Percentiles rank a stretch among this genome's conserved stretches.
These are phyloP conservation scores for Pseudobourletiella spinata DNA, from an alignment of 1,140 invertebrate species.

Conservation along the genomic window DNA sequence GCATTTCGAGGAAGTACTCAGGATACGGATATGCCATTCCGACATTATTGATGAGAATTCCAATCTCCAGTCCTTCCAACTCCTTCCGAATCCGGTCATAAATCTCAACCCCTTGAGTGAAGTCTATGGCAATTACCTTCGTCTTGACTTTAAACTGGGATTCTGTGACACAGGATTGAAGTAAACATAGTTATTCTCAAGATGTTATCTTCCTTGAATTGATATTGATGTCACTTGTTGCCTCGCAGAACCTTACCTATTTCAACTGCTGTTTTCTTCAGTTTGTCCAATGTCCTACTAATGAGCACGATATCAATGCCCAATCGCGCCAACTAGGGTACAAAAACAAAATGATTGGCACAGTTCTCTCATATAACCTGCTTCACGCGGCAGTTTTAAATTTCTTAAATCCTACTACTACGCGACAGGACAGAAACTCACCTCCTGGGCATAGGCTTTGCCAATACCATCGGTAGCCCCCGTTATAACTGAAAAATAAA, in stretches of 20 bases:
- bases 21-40: conserved; percentile 84
- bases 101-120: conserved; percentile 59
- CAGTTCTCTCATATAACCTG: no score
- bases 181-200: no score
- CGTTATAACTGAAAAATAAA: conserved; percentile 57
- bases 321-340: conserved; percentile 62
- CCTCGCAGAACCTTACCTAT: no score
- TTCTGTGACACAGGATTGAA: no score
- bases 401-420: no score
- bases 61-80: conserved; percentile 70
- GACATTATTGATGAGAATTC: conserved; percentile 90
- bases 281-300: conserved; percentile 70
- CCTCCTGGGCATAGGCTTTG: conserved; percentile 72
- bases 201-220: no score
- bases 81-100: conserved; percentile 67
- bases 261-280: conserved; percentile 68
- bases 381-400: no score
- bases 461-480: conserved; percentile 88
- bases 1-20: conserved; percentile 65
- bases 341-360: no score
- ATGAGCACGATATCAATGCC: conserved; percentile 82
- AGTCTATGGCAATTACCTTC: conserved; percentile 74
- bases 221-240: no score
- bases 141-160: conserved; percentile 65
- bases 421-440: conserved; percentile 39